Conservation (phyloP, 1,140 invertebrate species). For the Zaprionus ghesquierei region DNA sequence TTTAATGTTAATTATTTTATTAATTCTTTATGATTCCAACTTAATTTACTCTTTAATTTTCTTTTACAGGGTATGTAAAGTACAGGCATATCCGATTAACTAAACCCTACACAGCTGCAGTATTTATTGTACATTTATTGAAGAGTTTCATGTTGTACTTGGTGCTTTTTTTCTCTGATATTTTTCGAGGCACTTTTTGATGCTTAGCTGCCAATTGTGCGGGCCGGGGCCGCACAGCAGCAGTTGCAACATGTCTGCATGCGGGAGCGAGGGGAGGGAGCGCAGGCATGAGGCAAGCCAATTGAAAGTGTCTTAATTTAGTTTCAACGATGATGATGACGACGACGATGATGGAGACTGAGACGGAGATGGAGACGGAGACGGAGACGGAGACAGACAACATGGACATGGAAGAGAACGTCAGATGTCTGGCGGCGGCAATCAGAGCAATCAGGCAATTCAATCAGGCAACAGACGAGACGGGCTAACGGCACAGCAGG, state of each 20-base stretch:
- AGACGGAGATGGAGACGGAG: background rate
- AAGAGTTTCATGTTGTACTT: background rate
- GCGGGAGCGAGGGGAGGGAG: background rate
- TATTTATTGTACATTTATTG: constrained; percentile 4
- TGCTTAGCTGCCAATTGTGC: constrained; percentile 15
- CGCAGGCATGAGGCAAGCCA: background rate
- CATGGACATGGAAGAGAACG: constrained; percentile 21
- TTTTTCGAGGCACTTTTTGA: background rate
- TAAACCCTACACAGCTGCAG: background rate
- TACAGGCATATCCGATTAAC: background rate
- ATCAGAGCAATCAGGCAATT: constrained; percentile 78
- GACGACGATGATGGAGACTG: background rate
- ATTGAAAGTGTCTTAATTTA: constrained; percentile 51
- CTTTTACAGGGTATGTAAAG: background rate
- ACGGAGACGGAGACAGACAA: background rate
- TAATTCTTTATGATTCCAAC: too few relatives aligned
- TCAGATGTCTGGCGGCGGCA: constrained; percentile 65
- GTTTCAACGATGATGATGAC: constrained; percentile 59
- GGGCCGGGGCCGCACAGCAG: background rate
- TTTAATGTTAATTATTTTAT: too few relatives aligned
- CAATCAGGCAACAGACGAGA: constrained; percentile 62
- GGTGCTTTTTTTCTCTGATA: background rate
- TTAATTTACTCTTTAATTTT: background rate
- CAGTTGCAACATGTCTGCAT: background rate
- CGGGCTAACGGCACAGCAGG: constrained; percentile 6